Evolutionary conservation across 2,113 vertebrate genomes (phyloP).

Genomic region (Sebastes schlegelii): DNA sequence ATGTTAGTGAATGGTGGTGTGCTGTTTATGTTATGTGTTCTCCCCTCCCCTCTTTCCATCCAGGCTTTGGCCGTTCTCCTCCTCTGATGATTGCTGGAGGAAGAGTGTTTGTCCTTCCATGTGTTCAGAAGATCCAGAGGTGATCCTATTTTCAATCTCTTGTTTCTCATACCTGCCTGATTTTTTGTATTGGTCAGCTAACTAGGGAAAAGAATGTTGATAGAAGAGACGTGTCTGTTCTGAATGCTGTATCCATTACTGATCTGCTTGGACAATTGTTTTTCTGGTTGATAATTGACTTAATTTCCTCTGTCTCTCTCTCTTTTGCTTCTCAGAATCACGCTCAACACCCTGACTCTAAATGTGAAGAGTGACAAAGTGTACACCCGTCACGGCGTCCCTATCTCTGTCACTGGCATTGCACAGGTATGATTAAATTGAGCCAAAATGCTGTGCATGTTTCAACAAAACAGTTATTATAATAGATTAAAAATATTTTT

Average conservation of each 20-base stretch:
- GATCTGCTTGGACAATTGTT: neutral
- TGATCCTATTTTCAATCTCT: constrained; percentile 62
- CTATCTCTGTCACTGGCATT: constrained; percentile 95
- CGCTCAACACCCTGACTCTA: constrained; percentile 93
- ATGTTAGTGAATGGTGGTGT: neutral
- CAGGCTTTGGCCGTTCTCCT: constrained; percentile 92
- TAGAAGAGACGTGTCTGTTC: neutral
- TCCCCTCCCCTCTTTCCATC: neutral
- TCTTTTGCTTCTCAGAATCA: constrained; percentile 84
- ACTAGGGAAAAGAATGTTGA: neutral
- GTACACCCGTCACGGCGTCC: constrained; percentile 94
- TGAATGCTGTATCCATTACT: neutral
- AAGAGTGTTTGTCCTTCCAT: constrained; percentile 92
- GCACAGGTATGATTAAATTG: constrained; percentile 86
- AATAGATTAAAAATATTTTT: constrained; percentile 2
- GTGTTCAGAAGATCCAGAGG: constrained; percentile 93
- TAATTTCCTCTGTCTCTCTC: neutral
- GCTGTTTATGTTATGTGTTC: constrained; percentile 25
- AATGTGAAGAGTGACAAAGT: constrained; percentile 97
- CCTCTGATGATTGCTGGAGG: constrained; percentile 93
- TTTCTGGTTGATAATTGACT: constrained; percentile 1
- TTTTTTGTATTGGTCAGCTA: neutral
- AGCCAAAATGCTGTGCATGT: neutral
- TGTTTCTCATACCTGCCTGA: constrained; percentile 32
- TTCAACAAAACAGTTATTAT: neutral